These are phyloP conservation scores for Creontiades dilutus DNA, from an alignment of 2,888 invertebrate species.

Conservation along the genomic window DNA sequence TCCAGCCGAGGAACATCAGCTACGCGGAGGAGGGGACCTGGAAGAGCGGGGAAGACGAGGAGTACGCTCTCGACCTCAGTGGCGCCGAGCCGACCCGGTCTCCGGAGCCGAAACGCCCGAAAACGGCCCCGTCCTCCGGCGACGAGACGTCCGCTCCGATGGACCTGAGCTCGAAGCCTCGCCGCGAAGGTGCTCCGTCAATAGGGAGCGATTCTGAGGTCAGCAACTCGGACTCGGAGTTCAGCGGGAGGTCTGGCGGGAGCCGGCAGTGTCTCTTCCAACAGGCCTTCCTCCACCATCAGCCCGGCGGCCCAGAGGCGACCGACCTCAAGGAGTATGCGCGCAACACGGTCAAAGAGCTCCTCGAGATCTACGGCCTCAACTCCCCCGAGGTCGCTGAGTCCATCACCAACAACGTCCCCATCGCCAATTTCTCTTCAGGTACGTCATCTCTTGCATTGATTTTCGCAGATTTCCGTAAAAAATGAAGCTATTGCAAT, in stretches of 20 bases:
- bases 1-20: slow-evolving; percentile 87
- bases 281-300: slow-evolving; percentile 75
- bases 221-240: slow-evolving; percentile 63
- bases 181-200: slow-evolving; percentile 27
- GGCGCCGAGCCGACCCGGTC: slow-evolving; percentile 78
- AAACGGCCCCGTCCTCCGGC: slow-evolving; percentile 68
- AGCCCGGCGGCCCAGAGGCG: slow-evolving; percentile 78
- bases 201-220: slow-evolving; percentile 73
- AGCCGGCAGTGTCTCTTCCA: slow-evolving; percentile 74
- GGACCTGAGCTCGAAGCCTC: slow-evolving; percentile 72
- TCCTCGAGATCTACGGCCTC: slow-evolving; percentile 87
- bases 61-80: slow-evolving; percentile 73
- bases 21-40: slow-evolving; percentile 77
- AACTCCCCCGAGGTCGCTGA: slow-evolving; percentile 85
- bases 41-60: slow-evolving; percentile 73
- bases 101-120: slow-evolving; percentile 75
- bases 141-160: slow-evolving; percentile 74
- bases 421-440: slow-evolving; percentile 84
- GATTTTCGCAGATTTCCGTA: too few species aligned
- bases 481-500: too few species aligned
- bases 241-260: slow-evolving; percentile 59
- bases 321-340: slow-evolving; percentile 87
- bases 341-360: slow-evolving; percentile 88
- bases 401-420: slow-evolving; percentile 84
- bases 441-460: slow-evolving; percentile 79